Evolutionary conservation across 2,888 invertebrate species (phyloP).

Genomic region (Diaphora mendica): DNA sequence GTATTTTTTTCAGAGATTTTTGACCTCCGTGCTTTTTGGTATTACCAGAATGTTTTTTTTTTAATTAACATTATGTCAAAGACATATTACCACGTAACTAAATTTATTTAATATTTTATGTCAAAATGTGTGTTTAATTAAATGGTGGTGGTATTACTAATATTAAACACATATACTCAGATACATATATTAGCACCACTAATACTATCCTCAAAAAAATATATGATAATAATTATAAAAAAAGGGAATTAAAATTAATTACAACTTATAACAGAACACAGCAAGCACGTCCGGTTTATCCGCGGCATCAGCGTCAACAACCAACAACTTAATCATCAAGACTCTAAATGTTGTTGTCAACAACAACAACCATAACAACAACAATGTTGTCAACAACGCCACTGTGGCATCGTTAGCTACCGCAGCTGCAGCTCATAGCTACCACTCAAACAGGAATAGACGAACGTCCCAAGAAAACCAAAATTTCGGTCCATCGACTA

Average conservation of each 20-base stretch:
- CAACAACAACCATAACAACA: conserved; percentile 85
- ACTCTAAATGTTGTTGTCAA: conserved; percentile 83
- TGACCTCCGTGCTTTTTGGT: neutral
- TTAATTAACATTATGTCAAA: neutral
- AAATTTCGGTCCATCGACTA: conserved; percentile 71
- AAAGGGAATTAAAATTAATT: conserved; percentile 29
- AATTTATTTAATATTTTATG: neutral
- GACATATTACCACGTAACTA: neutral
- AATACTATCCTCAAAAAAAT: neutral
- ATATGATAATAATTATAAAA: neutral
- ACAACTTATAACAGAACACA: conserved; percentile 69
- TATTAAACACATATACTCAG: neutral
- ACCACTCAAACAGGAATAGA: conserved; percentile 80
- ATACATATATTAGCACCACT: neutral
- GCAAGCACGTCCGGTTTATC: conserved; percentile 75
- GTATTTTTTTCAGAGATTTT: neutral
- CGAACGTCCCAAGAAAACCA: conserved; percentile 82
- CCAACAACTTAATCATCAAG: conserved; percentile 85
- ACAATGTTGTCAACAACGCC: conserved; percentile 84
- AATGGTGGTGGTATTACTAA: conserved; percentile 37
- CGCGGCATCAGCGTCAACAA: conserved; percentile 78
- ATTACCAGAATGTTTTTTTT: neutral
- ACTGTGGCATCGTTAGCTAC: conserved; percentile 83
- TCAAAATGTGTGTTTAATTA: neutral
- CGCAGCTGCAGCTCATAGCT: conserved; percentile 82